A percentile compares a stretch with the other conserved stretches of the same genome.
Conservation (phyloP, 2,797 vertebrate species). For the Podarcis siculus region DNA sequence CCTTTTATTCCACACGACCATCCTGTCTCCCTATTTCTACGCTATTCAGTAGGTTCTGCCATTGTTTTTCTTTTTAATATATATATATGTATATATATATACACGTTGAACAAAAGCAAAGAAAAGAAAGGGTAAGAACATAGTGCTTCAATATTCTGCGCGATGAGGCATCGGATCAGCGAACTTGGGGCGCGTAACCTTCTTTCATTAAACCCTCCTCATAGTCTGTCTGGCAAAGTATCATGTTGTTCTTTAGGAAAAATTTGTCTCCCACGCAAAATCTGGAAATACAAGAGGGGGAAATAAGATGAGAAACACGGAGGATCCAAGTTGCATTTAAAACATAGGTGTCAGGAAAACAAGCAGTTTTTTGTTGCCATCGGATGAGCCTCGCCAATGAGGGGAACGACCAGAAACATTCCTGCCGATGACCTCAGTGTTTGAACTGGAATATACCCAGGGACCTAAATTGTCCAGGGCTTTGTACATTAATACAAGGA, state of each 20-base stretch:
- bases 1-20: slow-evolving; percentile 77
- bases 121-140: slow-evolving; percentile 71
- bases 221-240: slow-evolving; percentile 95
- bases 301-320: background rate
- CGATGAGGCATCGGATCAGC: slow-evolving; percentile 82
- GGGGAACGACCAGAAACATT: no score
- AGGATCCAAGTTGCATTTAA: background rate
- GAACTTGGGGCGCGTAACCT: slow-evolving; percentile 94
- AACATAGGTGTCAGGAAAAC: no score
- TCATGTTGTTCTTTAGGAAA: slow-evolving; percentile 98
- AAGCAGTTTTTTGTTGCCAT: no score
- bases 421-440: no score
- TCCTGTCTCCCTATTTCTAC: slow-evolving; percentile 85
- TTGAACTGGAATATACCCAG: no score
- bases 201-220: slow-evolving; percentile 95
- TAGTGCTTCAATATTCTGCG: slow-evolving; percentile 82
- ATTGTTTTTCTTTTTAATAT: slow-evolving; percentile 68
- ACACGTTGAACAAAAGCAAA: slow-evolving; percentile 86
- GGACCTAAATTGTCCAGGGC: no score
- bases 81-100: slow-evolving; percentile 76
- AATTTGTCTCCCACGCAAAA: slow-evolving; percentile 97
- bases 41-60: slow-evolving; percentile 87
- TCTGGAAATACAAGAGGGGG: slow-evolving; percentile 74
- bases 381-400: no score
- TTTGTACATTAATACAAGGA: no score